phyloP scores from a whole-genome alignment of 2,797 vertebrate genomes.

The Taenioides sp. region DNA sequence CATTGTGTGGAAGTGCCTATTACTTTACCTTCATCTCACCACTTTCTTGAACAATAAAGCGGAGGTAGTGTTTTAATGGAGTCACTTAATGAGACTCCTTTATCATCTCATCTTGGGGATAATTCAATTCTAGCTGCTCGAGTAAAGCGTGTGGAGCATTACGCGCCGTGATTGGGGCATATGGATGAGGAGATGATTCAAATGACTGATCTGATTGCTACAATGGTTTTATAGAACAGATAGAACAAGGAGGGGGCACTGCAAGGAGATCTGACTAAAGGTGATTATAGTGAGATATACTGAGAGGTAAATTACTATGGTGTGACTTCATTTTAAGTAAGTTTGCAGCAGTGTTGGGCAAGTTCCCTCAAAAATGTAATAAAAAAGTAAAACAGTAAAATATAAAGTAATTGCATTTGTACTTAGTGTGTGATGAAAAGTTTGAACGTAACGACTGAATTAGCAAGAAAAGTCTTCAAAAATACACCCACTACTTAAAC shows the following conservation, averaged over 20 bases:
- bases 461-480: no score
- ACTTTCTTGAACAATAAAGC: slow-evolving; percentile 2
- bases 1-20: background rate
- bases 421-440: no score
- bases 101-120: slow-evolving; percentile 7
- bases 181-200: slow-evolving; percentile 7
- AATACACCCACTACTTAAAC: no score
- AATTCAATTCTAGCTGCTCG: slow-evolving; percentile 3
- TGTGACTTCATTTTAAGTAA: background rate
- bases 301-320: background rate
- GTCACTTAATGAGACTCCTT: slow-evolving; percentile 8
- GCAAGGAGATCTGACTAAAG: background rate
- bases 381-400: no score
- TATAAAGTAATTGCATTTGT: no score
- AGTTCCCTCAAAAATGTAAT: no score
- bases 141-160: slow-evolving; percentile 14
- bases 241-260: background rate
- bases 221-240: background rate
- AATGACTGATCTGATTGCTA: slow-evolving; percentile 1
- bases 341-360: no score
- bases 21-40: slow-evolving; percentile 6
- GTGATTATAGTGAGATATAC: background rate
- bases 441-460: no score
- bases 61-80: slow-evolving; percentile 3
- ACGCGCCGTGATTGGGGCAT: background rate